Percentiles rank a stretch among this genome's conserved stretches.
These are phyloP conservation scores for Scrobipalpa costella DNA, from an alignment of 2,888 invertebrate species.

Conservation along the genomic window DNA sequence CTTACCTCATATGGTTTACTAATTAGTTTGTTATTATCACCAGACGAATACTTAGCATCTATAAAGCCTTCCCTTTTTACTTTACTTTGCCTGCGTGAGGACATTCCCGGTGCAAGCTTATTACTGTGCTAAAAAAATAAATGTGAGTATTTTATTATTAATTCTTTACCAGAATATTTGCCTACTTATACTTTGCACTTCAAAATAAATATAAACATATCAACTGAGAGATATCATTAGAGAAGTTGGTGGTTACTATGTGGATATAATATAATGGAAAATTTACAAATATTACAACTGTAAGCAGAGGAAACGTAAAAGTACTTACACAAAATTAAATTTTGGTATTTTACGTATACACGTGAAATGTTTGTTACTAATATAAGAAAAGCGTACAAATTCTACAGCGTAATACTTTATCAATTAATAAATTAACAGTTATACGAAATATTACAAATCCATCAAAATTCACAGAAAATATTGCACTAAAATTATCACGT, in stretches of 20 bases:
- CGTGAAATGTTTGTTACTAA: no score
- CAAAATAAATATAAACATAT: not conserved
- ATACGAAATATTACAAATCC: constrained; percentile 41
- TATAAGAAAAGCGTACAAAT: not conserved
- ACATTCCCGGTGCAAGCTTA: constrained; percentile 56
- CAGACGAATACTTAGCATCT: constrained; percentile 52
- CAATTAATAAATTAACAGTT: constrained; percentile 29
- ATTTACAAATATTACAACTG: no score
- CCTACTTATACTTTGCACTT: not conserved
- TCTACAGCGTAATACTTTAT: constrained; percentile 25
- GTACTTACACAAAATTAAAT: constrained; percentile 2
- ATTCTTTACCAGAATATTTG: not conserved
- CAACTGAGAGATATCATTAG: not conserved
- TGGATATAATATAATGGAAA: no score
- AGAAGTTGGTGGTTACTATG: not conserved
- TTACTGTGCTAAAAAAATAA: constrained; percentile 49
- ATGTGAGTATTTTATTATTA: constrained; percentile 25
- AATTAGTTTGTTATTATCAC: constrained; percentile 64
- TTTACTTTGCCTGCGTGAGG: constrained; percentile 54
- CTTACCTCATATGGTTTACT: constrained; percentile 7
- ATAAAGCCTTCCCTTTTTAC: constrained; percentile 43
- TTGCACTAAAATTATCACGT: constrained; percentile 41
- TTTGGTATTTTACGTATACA: not conserved
- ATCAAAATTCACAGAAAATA: constrained; percentile 39
- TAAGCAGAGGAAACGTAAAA: no score